Evolutionary conservation across 2,113 vertebrate genomes (phyloP), one percentile per base, ranked within the genome.

Genomic region (Ammodramus savannarum): DNA sequence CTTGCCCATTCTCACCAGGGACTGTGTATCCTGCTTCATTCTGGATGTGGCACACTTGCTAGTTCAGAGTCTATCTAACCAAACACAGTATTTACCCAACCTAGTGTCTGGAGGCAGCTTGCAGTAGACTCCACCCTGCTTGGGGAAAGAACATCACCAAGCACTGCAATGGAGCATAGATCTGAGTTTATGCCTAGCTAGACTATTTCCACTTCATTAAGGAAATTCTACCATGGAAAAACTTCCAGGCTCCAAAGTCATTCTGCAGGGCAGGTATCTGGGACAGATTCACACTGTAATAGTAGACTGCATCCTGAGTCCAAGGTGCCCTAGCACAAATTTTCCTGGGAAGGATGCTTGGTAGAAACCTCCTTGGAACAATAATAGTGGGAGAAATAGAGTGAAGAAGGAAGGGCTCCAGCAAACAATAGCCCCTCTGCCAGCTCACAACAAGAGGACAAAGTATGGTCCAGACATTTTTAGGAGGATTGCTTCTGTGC

Each of bases 391-490:
- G 39, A 65, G 36, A 7, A 43, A 49, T 5, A 7, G 43, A n/a
- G 6, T 85, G 38, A 75, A 26, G 43, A 49, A 66, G 16, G 13
- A 39, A 85, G 10, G 36, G 8, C 27, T 82, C 29, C 21, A 68
- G 4, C 7, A 11, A 44, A 29, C 14, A 43, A 3, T 9, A 57
- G 15, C 7, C 12, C 8, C 66, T 39, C 51, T 85, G n/a, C 32
- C 21, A 86, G 43, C 19, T 36, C 46, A 61, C 26, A 78, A 44
- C 26, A 94, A 82, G n/a, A 23, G 43, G 29, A 25, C 29, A 90
- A 88, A 81, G 5, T 66, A 34, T 52, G 23, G 8, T 51, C 26
- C 36, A 62, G 43, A 31, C 14, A n/a, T 57, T 57, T 0, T 0
- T 8, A 39, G 22, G 6, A 22, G 20, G 10, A 25, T 34, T 48